These are phyloP conservation scores for Mylabris sibirica DNA, from an alignment of 2,888 invertebrate genomes.

Conservation along the genomic window DNA sequence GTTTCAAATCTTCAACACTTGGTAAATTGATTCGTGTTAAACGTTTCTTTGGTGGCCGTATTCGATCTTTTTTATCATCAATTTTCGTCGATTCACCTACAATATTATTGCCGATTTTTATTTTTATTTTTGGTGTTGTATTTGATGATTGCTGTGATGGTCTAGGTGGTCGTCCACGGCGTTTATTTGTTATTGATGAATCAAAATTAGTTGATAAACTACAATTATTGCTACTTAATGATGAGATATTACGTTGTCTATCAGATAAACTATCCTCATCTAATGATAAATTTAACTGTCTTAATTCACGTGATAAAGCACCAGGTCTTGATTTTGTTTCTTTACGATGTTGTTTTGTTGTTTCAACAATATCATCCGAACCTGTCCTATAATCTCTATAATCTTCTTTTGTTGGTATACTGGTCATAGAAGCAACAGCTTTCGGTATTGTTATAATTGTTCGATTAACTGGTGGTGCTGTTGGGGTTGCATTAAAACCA, in stretches of 20 bases:
- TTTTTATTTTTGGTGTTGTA: constrained; percentile 76
- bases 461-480: constrained; percentile 69
- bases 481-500: constrained; percentile 67
- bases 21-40: constrained; percentile 70
- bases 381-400: constrained; percentile 68
- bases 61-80: constrained; percentile 63
- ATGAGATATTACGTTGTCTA: constrained; percentile 63
- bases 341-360: constrained; percentile 73
- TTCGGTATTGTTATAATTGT: constrained; percentile 85
- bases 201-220: constrained; percentile 48
- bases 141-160: constrained; percentile 47
- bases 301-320: constrained; percentile 68
- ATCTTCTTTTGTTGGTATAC: constrained; percentile 85
- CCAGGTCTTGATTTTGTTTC: constrained; percentile 64
- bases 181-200: constrained; percentile 50
- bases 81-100: constrained; percentile 57
- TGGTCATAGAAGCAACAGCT: constrained; percentile 88
- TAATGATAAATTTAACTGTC: constrained; percentile 69
- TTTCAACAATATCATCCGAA: constrained; percentile 65
- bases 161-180: constrained; percentile 57
- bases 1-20: constrained; percentile 79
- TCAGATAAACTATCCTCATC: constrained; percentile 66
- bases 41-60: constrained; percentile 85
- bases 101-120: constrained; percentile 74
- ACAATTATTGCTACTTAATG: constrained; percentile 57